phyloP scores from a whole-genome alignment of 2,888 invertebrate genomes.

The Limnephilus marmoratus region DNA sequence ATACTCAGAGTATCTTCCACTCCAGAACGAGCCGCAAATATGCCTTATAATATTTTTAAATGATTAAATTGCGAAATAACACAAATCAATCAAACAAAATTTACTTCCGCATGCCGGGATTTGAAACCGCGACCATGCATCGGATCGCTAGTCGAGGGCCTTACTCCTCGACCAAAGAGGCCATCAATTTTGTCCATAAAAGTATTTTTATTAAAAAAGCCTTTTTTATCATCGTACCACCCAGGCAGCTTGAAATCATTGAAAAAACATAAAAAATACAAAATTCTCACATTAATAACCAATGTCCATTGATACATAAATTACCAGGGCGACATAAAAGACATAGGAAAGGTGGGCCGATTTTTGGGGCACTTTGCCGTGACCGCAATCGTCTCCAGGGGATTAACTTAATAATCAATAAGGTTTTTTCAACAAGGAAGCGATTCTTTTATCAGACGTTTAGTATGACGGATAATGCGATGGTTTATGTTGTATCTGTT shows the following conservation, averaged over 20 bases:
- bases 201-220: too few species aligned
- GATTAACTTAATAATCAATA: conserved; percentile 51
- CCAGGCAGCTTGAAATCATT: background rate
- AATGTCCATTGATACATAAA: background rate
- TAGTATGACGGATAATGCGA: conserved; percentile 32
- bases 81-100: too few species aligned
- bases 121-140: too few species aligned
- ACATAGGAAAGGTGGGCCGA: conserved; percentile 22
- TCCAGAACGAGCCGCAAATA: too few species aligned
- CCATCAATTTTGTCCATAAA: too few species aligned
- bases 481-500: conserved; percentile 4
- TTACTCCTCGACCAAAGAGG: too few species aligned
- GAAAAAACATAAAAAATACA: background rate
- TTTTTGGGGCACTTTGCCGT: conserved; percentile 16
- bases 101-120: too few species aligned
- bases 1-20: too few species aligned
- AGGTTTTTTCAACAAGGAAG: conserved; percentile 45
- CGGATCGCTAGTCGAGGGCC: too few species aligned
- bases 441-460: conserved; percentile 26
- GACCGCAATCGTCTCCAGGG: conserved; percentile 37
- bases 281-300: conserved; percentile 29
- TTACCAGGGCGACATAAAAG: background rate
- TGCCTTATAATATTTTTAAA: too few species aligned
- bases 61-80: too few species aligned
- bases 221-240: background rate